Conservation (phyloP, 2,888 invertebrate genomes). For the Tolmerus cingulatus region DNA sequence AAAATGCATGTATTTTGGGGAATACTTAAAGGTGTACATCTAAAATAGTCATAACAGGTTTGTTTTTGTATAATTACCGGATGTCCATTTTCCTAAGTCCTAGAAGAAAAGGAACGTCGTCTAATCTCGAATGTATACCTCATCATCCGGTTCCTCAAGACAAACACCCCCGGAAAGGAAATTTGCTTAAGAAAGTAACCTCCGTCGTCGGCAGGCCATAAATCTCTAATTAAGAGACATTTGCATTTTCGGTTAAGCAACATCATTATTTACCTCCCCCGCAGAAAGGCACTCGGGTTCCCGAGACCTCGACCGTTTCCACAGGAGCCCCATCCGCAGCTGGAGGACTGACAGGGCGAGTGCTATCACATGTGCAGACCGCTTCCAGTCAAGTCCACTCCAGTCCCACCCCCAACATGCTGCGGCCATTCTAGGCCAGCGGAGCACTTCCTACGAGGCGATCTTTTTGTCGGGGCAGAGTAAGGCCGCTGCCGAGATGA, state of each 20-base stretch:
- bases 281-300: not conserved
- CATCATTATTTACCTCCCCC: slow-evolving; percentile 20
- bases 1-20: too few relatives aligned
- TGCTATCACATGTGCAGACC: not conserved
- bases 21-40: not conserved
- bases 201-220: slow-evolving; percentile 5
- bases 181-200: slow-evolving; percentile 38
- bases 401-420: not conserved
- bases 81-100: not conserved
- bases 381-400: not conserved
- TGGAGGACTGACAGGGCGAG: not conserved
- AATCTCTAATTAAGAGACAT: slow-evolving; percentile 39
- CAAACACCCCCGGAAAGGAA: slow-evolving; percentile 14
- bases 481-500: not conserved
- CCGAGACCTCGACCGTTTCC: not conserved
- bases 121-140: not conserved
- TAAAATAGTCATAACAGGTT: not conserved
- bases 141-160: slow-evolving; percentile 1
- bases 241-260: slow-evolving; percentile 15
- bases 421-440: not conserved
- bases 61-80: not conserved
- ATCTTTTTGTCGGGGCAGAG: not conserved
- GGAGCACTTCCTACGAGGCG: not conserved
- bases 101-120: not conserved
- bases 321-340: not conserved